Evolutionary conservation across 2,113 vertebrate species (phyloP).

Genomic region (Chamaea fasciata): DNA sequence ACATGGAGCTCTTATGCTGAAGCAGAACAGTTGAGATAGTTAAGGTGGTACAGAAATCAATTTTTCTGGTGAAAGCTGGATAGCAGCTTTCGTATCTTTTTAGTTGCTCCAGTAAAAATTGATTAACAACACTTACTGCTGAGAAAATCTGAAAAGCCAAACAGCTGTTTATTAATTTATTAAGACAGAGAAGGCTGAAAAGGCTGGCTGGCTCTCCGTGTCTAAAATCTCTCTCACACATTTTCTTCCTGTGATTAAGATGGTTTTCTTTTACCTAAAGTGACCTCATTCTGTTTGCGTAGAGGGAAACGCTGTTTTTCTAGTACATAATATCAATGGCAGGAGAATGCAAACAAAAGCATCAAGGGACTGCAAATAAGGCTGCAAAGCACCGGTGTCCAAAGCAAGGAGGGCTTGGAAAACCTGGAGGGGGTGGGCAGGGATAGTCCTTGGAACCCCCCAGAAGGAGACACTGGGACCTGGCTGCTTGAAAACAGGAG

Average conservation of each 20-base stretch:
- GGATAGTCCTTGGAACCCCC: not conserved
- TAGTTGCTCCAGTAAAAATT: slow-evolving; percentile 56
- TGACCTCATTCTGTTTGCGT: not conserved
- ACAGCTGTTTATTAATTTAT: slow-evolving; percentile 54
- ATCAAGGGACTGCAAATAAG: not conserved
- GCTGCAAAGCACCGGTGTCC: not conserved
- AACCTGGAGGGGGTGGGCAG: not conserved
- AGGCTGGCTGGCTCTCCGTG: not conserved
- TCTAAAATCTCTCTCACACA: not conserved
- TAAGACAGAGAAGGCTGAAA: not conserved
- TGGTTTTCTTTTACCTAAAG: slow-evolving; percentile 22
- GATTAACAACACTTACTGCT: slow-evolving; percentile 57
- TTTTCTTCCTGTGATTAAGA: not conserved
- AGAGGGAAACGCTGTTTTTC: not conserved
- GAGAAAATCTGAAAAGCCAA: slow-evolving; percentile 23
- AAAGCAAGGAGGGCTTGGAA: not conserved
- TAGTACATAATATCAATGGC: not conserved
- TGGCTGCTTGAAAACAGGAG: not conserved
- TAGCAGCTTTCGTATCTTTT: slow-evolving; percentile 1
- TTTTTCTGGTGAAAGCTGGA: slow-evolving; percentile 33
- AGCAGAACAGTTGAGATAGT: not conserved
- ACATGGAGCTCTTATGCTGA: not conserved
- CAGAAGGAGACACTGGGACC: not conserved
- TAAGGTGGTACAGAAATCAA: slow-evolving; percentile 34
- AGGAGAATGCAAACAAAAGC: not conserved